Conservation (phyloP, 2,888 invertebrate genomes). For the Capitulum mitella region DNA sequence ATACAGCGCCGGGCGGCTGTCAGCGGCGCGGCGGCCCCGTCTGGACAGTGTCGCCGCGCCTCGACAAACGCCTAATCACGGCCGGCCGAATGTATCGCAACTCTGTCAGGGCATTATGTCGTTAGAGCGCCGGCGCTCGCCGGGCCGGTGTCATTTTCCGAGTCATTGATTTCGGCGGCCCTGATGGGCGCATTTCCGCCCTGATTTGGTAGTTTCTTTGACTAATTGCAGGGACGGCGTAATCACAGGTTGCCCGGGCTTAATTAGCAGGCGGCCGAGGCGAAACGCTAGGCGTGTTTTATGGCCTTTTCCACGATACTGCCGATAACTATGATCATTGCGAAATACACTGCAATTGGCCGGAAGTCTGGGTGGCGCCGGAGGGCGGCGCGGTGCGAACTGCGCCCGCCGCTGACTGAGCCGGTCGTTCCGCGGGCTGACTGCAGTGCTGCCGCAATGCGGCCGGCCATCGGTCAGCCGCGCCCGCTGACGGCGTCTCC, state of each 20-base stretch:
- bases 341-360: neutral
- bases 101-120: neutral
- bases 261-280: neutral
- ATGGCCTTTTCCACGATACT: neutral
- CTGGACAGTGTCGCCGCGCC: too few species aligned
- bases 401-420: neutral
- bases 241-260: neutral
- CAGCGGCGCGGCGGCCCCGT: neutral
- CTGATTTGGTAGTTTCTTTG: neutral
- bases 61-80: neutral
- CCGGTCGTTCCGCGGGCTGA: too few species aligned
- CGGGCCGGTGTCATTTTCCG: neutral
- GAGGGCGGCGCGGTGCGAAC: neutral
- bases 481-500: too few species aligned
- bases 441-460: too few species aligned
- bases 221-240: neutral
- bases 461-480: too few species aligned
- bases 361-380: neutral
- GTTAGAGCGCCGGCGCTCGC: neutral
- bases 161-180: conserved; percentile 14
- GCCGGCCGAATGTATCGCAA: neutral
- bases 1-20: neutral
- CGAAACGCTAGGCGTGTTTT: neutral
- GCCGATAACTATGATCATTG: neutral
- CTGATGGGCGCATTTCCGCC: neutral